Percentiles rank a stretch among this genome's conserved stretches.
These are phyloP conservation scores for Cynopterus brachyotis DNA, from an alignment of 2,113 vertebrate genomes.

Conservation along the genomic window DNA sequence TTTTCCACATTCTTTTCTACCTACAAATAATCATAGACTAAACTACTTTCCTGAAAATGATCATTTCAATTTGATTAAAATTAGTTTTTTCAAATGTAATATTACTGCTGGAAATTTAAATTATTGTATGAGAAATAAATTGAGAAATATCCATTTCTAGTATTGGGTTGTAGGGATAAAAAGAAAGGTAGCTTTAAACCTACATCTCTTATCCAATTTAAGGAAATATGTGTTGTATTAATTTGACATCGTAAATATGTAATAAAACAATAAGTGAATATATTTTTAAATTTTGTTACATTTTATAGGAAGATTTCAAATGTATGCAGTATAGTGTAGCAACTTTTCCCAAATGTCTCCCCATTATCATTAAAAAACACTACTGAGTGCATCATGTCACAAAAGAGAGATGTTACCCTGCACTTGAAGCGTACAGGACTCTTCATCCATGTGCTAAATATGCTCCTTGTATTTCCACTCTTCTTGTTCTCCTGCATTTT, in stretches of 20 bases:
- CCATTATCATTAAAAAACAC: background rate
- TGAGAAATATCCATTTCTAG: background rate
- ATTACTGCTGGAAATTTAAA: background rate
- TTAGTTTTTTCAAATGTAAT: background rate
- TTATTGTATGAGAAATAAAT: background rate
- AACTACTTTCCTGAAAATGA: background rate
- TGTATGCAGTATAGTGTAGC: background rate
- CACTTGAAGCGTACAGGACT: background rate
- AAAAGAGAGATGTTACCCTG: background rate
- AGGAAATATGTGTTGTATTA: background rate
- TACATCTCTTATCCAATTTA: background rate
- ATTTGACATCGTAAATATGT: background rate
- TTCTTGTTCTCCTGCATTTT: fast-evolving
- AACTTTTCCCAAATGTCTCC: background rate
- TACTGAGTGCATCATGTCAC: background rate
- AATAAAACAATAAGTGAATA: background rate
- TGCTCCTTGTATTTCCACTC: background rate
- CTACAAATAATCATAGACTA: background rate
- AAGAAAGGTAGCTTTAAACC: background rate
- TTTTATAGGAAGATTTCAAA: background rate
- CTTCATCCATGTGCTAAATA: background rate
- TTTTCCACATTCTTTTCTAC: background rate
- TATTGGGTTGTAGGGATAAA: too few species aligned
- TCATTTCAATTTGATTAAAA: background rate
- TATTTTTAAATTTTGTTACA: background rate